Percentiles rank a stretch among this genome's conserved stretches.
Conservation (phyloP, 2,888 invertebrate species). For the Drosophila siamana region DNA sequence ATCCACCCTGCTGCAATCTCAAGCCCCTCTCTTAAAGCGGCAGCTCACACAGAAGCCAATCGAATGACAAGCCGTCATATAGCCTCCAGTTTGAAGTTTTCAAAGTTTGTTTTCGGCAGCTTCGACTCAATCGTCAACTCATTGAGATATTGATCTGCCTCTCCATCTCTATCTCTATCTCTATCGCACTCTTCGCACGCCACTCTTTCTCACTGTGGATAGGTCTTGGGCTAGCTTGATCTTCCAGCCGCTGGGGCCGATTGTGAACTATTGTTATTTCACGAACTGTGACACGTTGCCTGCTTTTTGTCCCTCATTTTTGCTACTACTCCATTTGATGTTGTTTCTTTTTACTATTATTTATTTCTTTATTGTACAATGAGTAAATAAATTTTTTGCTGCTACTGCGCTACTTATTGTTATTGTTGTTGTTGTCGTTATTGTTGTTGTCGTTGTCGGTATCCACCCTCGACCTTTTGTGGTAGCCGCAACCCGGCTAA, state of each 20-base stretch:
- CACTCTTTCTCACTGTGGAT: constrained; percentile 7
- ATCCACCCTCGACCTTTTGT: constrained; percentile 81
- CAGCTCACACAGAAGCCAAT: constrained; percentile 66
- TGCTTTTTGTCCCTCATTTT: constrained; percentile 36
- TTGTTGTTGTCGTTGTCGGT: constrained; percentile 42
- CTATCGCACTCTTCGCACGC: constrained; percentile 6
- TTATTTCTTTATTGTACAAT: constrained; percentile 80
- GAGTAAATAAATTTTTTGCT: constrained; percentile 75
- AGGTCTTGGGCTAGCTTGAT: constrained; percentile 53
- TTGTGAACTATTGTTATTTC: constrained; percentile 81
- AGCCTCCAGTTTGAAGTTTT: constrained; percentile 46
- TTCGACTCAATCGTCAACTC: constrained; percentile 77
- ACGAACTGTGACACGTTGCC: constrained; percentile 79
- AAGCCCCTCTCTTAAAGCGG: neutral
- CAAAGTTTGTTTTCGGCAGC: constrained; percentile 65
- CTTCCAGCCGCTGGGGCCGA: constrained; percentile 73
- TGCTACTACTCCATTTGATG: constrained; percentile 57
- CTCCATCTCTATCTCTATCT: constrained; percentile 8
- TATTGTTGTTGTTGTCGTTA: constrained; percentile 31
- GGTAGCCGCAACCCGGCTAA: constrained; percentile 73
- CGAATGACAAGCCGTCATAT: constrained; percentile 70
- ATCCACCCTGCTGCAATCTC: neutral
- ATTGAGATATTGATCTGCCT: constrained; percentile 75
- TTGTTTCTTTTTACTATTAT: constrained; percentile 60
- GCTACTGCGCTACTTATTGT: constrained; percentile 69